phyloP scores from a whole-genome alignment of 2,797 vertebrate genomes.

The Catostomus latipinnis region DNA sequence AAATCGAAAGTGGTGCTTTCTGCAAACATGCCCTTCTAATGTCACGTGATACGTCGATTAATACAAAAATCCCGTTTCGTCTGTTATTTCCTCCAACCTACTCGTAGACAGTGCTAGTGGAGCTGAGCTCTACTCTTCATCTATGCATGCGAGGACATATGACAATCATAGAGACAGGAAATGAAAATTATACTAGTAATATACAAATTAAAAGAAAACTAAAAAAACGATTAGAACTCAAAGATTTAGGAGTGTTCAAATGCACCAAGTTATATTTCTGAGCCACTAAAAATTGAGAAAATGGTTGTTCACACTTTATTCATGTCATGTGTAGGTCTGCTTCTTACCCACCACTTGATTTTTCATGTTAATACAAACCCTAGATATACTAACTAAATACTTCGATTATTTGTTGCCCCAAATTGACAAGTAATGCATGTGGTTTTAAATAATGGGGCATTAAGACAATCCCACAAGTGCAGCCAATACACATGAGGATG shows the following conservation, averaged over 20 bases:
- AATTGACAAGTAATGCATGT: too few species aligned
- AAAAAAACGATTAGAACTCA: too few species aligned
- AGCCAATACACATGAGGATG: too few species aligned
- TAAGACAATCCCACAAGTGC: too few species aligned
- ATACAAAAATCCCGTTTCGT: background rate
- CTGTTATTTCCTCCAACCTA: background rate
- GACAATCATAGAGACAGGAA: conserved; percentile 31
- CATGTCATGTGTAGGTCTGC: background rate
- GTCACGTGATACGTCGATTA: background rate
- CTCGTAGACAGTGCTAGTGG: conserved; percentile 3
- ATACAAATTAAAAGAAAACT: background rate
- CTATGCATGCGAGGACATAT: conserved; percentile 25
- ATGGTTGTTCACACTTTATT: background rate
- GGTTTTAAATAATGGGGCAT: too few species aligned
- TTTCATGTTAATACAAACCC: too few species aligned
- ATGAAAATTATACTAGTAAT: background rate
- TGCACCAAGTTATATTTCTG: background rate
- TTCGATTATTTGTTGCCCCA: too few species aligned
- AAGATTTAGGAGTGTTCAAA: too few species aligned
- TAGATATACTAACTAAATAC: too few species aligned
- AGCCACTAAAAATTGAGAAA: background rate
- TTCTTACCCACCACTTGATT: background rate
- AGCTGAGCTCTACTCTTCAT: conserved; percentile 25
- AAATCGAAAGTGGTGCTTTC: background rate
- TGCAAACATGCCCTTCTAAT: conserved; percentile 8